Percentiles rank a stretch among this genome's conserved stretches.
phyloP scores from a whole-genome alignment of 1,140 invertebrate species.

The Orius insidiosus region DNA sequence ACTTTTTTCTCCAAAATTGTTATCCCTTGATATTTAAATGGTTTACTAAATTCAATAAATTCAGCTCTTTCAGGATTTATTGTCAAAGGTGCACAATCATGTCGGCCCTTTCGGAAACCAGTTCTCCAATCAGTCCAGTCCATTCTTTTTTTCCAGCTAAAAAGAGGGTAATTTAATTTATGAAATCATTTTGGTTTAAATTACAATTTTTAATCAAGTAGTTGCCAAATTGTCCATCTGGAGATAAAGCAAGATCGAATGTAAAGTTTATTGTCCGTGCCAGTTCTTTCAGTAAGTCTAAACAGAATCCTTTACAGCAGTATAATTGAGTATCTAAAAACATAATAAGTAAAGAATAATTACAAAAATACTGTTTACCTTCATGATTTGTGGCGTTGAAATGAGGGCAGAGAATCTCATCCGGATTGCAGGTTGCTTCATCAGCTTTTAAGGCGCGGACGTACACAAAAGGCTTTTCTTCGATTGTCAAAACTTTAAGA shows the following conservation, averaged over 20 bases:
- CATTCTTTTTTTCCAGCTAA: conserved; percentile 72
- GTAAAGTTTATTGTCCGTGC: conserved; percentile 83
- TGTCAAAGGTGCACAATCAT: conserved; percentile 97
- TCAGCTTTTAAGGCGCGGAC: conserved; percentile 42
- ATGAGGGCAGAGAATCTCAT: conserved; percentile 70
- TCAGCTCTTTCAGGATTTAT: conserved; percentile 96
- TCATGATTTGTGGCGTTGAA: conserved; percentile 40
- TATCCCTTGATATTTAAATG: conserved; percentile 97
- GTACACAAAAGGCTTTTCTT: conserved; percentile 92
- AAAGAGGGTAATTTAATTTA: conserved; percentile 18
- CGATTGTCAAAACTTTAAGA: conserved; percentile 80
- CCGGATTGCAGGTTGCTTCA: conserved; percentile 39
- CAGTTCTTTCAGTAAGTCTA: conserved; percentile 75
- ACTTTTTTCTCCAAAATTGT: conserved; percentile 96
- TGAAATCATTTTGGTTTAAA: neutral
- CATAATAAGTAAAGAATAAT: neutral
- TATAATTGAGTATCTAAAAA: conserved; percentile 29
- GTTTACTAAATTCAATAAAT: conserved; percentile 97
- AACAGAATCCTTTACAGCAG: conserved; percentile 92
- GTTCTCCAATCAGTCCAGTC: conserved; percentile 90
- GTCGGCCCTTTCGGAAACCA: conserved; percentile 83
- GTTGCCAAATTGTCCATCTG: conserved; percentile 83
- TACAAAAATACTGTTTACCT: neutral
- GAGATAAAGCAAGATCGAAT: conserved; percentile 77
- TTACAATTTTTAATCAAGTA: conserved; percentile 55